These are phyloP conservation scores for Odocoileus virginianus DNA, from an alignment of 2,113 vertebrate species.

Conservation along the genomic window DNA sequence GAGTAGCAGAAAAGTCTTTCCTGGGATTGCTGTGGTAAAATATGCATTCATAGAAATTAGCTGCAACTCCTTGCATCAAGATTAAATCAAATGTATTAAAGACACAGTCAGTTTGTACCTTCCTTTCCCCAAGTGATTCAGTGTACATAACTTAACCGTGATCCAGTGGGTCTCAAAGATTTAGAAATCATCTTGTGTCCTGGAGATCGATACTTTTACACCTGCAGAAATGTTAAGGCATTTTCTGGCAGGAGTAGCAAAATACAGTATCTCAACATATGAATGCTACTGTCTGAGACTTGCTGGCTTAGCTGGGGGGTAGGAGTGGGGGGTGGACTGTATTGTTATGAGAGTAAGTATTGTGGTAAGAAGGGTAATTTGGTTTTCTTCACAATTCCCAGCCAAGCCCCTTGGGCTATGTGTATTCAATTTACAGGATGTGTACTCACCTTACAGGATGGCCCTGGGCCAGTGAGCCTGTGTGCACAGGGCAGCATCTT, in stretches of 20 bases:
- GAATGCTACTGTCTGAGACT: neutral
- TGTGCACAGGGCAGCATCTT: neutral
- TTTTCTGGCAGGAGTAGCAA: neutral
- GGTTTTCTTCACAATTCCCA: neutral
- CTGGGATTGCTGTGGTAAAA: neutral
- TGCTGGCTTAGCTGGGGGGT: neutral
- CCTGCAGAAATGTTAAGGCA: neutral
- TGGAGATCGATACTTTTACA: neutral
- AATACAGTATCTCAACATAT: neutral
- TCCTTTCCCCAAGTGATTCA: neutral
- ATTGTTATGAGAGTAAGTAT: neutral
- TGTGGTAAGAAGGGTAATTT: neutral
- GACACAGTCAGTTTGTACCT: neutral
- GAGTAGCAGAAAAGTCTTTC: neutral
- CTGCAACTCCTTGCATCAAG: neutral
- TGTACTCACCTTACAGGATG: neutral
- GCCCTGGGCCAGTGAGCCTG: neutral
- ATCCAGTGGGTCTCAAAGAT: neutral
- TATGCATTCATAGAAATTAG: neutral
- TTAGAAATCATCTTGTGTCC: neutral
- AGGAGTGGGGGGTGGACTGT: rapidly evolving
- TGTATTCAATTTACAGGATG: neutral
- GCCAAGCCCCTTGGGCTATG: neutral
- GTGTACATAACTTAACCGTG: neutral
- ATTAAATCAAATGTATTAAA: neutral